phyloP scores from a whole-genome alignment of 2,888 invertebrate genomes.

The Mythimna lalbum region DNA sequence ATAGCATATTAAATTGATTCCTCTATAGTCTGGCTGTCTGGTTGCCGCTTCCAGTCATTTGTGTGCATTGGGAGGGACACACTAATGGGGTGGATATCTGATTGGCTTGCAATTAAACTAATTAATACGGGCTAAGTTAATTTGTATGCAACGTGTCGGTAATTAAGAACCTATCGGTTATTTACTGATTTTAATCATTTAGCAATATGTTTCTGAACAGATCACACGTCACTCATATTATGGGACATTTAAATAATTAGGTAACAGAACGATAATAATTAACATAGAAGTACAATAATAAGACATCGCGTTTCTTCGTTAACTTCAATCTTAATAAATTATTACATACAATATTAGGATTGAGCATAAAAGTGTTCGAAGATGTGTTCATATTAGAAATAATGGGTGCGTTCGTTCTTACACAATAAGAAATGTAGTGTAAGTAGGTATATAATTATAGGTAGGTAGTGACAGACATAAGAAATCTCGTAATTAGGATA shows the following conservation, averaged over 20 bases:
- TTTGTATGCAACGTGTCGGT: constrained; percentile 41
- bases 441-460: constrained; percentile 71
- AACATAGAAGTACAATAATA: constrained; percentile 51
- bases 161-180: constrained; percentile 45
- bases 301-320: constrained; percentile 47
- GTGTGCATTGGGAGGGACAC: constrained; percentile 4
- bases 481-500: constrained; percentile 75
- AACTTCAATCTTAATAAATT: constrained; percentile 65
- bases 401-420: constrained; percentile 79
- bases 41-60: background rate
- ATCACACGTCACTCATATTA: constrained; percentile 50
- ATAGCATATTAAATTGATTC: constrained; percentile 5
- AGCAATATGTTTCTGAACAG: constrained; percentile 50
- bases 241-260: constrained; percentile 50
- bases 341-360: constrained; percentile 66
- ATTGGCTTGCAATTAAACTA: constrained; percentile 45
- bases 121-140: constrained; percentile 48
- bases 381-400: constrained; percentile 73
- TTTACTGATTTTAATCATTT: constrained; percentile 12
- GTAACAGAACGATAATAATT: constrained; percentile 41
- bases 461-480: constrained; percentile 76
- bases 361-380: constrained; percentile 75
- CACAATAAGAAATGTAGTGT: constrained; percentile 74
- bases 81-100: constrained; percentile 20
- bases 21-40: background rate